phyloP scores from a whole-genome alignment of 2,797 vertebrate species.

The Labroides dimidiatus region DNA sequence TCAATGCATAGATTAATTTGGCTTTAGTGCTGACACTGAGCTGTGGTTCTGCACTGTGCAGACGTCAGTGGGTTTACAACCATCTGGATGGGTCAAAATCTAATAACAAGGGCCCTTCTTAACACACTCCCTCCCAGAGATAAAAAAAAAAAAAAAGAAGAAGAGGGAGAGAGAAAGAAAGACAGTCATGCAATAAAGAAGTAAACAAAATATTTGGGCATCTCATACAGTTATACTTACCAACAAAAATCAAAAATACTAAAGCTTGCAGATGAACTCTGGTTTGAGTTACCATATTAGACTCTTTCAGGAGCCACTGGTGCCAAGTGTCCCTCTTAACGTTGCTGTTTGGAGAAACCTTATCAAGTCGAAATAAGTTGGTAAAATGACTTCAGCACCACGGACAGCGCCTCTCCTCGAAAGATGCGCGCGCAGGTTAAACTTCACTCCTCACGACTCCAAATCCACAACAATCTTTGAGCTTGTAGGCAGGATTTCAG shows the following conservation, averaged over 20 bases:
- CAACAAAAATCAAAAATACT: slow-evolving; percentile 66
- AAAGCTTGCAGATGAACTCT: slow-evolving; percentile 64
- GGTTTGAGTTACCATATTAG: slow-evolving; percentile 74
- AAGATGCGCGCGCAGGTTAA: slow-evolving; percentile 29
- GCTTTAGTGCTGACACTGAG: slow-evolving; percentile 3
- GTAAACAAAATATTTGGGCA: background rate
- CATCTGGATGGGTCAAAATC: slow-evolving; percentile 14
- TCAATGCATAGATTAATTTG: slow-evolving; percentile 16
- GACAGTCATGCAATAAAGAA: background rate
- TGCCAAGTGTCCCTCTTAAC: slow-evolving; percentile 43
- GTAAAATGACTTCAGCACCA: slow-evolving; percentile 72
- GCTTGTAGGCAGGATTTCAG: background rate
- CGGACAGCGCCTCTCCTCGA: slow-evolving; percentile 76
- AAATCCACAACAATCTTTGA: slow-evolving; percentile 7
- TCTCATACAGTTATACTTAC: slow-evolving; percentile 72
- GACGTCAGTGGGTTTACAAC: slow-evolving; percentile 24
- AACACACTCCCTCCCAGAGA: background rate
- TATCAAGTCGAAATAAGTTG: background rate
- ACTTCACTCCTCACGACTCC: slow-evolving; percentile 14
- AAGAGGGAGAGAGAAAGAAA: background rate
- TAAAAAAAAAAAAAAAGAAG: background rate
- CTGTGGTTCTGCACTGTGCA: slow-evolving; percentile 1
- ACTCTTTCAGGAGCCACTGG: slow-evolving; percentile 50
- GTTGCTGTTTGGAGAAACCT: background rate
- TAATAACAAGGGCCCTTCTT: background rate